These are phyloP conservation scores for Creontiades dilutus DNA, from an alignment of 2,888 invertebrate species.

Conservation along the genomic window DNA sequence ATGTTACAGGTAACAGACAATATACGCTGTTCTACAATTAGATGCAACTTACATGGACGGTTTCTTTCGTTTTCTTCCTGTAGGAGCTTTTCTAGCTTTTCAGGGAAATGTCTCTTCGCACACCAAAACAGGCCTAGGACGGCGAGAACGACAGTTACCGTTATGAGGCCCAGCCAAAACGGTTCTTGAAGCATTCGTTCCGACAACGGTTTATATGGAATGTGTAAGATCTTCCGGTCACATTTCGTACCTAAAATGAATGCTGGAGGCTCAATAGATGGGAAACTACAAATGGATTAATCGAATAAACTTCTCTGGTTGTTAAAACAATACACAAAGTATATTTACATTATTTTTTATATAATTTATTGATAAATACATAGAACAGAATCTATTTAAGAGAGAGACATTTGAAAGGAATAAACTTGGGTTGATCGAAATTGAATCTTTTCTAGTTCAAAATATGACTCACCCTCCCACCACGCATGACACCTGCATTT, in stretches of 20 bases:
- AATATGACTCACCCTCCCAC: conserved; percentile 82
- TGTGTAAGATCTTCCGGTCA: conserved; percentile 84
- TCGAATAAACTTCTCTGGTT: no score
- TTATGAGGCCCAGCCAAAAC: conserved; percentile 93
- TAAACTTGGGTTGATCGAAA: no score
- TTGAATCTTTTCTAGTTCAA: no score
- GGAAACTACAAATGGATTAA: no score
- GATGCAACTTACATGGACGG: conserved; percentile 82
- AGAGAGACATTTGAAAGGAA: no score
- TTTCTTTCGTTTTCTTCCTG: conserved; percentile 89
- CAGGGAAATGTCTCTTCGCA: conserved; percentile 91
- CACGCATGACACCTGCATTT: conserved; percentile 87
- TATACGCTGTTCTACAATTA: neutral
- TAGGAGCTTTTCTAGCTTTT: conserved; percentile 89
- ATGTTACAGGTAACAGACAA: neutral
- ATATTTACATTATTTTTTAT: no score
- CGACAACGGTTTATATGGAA: conserved; percentile 86
- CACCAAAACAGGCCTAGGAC: conserved; percentile 90
- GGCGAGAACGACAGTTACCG: conserved; percentile 88
- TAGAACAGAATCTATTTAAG: no score
- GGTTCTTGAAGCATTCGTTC: conserved; percentile 92
- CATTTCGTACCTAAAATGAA: conserved; percentile 81
- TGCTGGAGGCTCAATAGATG: neutral
- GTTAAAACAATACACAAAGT: no score
- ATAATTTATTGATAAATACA: no score